phyloP scores from a whole-genome alignment of 2,888 invertebrate species.

The Ormyrus pomaceus region DNA sequence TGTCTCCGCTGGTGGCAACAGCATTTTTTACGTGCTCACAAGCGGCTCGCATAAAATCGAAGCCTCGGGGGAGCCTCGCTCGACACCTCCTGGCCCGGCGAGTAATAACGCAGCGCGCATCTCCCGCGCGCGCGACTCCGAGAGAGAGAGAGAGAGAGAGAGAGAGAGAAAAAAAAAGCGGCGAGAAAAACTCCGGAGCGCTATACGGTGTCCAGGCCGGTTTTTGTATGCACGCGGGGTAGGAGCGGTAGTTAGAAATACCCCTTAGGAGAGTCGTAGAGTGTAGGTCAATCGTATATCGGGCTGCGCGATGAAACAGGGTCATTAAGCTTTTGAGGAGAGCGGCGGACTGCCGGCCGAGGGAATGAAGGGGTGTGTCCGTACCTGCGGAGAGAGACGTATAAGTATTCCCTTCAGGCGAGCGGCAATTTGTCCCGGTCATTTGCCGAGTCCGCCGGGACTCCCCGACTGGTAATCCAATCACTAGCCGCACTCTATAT shows the following conservation, averaged over 20 bases:
- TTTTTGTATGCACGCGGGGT: slow-evolving; percentile 34
- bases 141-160: neutral
- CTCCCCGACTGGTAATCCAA: slow-evolving; percentile 75
- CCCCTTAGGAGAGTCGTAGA: slow-evolving; percentile 12
- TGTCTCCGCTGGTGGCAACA: no score
- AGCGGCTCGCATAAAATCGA: neutral
- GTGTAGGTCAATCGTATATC: slow-evolving; percentile 8
- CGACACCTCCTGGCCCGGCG: neutral
- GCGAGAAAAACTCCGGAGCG: no score
- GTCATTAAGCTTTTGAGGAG: slow-evolving; percentile 48
- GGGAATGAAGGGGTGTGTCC: slow-evolving; percentile 50
- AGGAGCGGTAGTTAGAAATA: neutral
- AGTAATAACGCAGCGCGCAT: slow-evolving; percentile 13
- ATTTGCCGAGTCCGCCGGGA: slow-evolving; percentile 75
- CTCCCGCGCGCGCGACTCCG: slow-evolving; percentile 18
- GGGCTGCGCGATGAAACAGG: slow-evolving; percentile 34
- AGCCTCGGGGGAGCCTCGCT: neutral
- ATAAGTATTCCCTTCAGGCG: slow-evolving; percentile 76
- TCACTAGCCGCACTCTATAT: slow-evolving; percentile 71
- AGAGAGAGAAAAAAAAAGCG: neutral
- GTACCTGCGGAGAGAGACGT: slow-evolving; percentile 61
- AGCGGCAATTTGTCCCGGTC: slow-evolving; percentile 76
- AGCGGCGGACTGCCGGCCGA: neutral
- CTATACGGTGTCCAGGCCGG: neutral
- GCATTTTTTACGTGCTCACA: neutral